Percentiles rank a stretch among this genome's conserved stretches.
Conservation (phyloP, 1,140 invertebrate species). For the Drosophila sturtevanti region DNA sequence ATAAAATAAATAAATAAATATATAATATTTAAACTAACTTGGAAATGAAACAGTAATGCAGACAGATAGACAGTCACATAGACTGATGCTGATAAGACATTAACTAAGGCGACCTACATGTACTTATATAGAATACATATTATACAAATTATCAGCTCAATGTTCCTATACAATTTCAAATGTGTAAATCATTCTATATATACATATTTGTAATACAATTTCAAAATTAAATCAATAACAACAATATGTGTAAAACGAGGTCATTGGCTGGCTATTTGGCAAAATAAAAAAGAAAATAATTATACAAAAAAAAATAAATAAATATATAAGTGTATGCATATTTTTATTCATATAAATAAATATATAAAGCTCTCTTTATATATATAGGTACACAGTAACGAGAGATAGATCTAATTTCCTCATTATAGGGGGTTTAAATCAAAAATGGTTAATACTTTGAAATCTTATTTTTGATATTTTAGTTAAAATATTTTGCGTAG, state of each 20-base stretch:
- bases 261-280: slow-evolving; percentile 66
- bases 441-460: neutral
- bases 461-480: neutral
- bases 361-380: slow-evolving; percentile 29
- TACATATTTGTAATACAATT: slow-evolving; percentile 44
- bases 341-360: slow-evolving; percentile 2
- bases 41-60: neutral
- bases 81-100: slow-evolving; percentile 37
- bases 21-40: neutral
- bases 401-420: neutral
- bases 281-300: slow-evolving; percentile 41
- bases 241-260: slow-evolving; percentile 56
- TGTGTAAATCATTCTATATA: too few species aligned
- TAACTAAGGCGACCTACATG: slow-evolving; percentile 43
- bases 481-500: neutral
- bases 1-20: slow-evolving; percentile 19
- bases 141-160: slow-evolving; percentile 45
- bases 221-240: slow-evolving; percentile 35
- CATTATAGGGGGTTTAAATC: neutral
- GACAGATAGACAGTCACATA: slow-evolving; percentile 12
- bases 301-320: slow-evolving; percentile 1
- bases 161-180: slow-evolving; percentile 45
- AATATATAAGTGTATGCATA: neutral
- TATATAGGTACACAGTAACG: neutral
- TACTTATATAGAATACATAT: neutral